These are phyloP conservation scores for Pocillopora grandis DNA, from an alignment of 92 coral and sea anemone genomes.

Conservation along the genomic window DNA sequence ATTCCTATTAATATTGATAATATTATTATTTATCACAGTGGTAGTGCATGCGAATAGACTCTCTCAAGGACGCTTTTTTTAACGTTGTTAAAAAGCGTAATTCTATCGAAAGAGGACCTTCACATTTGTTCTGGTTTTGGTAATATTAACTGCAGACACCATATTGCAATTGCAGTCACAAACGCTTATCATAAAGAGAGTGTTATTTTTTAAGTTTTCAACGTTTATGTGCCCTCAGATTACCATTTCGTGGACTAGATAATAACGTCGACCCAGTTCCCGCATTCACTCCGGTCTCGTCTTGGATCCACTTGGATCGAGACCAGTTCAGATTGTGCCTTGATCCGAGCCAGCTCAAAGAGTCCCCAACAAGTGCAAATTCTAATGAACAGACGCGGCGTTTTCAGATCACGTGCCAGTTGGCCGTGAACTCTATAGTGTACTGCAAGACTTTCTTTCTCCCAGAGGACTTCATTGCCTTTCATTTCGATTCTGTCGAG, in stretches of 20 bases:
- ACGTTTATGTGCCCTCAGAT: constrained; percentile 14
- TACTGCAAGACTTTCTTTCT: constrained; percentile 78
- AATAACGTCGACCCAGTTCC: constrained; percentile 44
- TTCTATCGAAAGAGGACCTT: too few species aligned
- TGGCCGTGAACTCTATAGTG: constrained; percentile 78
- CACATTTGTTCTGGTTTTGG: too few species aligned
- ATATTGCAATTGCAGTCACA: too few species aligned
- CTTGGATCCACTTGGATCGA: constrained; percentile 80
- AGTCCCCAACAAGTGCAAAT: constrained; percentile 87
- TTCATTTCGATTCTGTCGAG: constrained; percentile 58
- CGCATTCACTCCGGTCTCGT: constrained; percentile 72
- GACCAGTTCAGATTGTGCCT: constrained; percentile 65
- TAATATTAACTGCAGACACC: too few species aligned
- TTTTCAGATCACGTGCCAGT: constrained; percentile 77
- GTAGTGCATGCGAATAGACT: too few species aligned
- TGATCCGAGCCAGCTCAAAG: constrained; percentile 67
- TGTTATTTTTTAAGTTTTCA: too few species aligned
- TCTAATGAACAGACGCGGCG: constrained; percentile 81
- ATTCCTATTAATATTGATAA: too few species aligned
- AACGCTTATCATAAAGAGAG: too few species aligned
- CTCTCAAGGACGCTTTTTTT: too few species aligned
- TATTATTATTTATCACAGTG: too few species aligned
- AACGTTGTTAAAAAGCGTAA: too few species aligned
- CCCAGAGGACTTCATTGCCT: constrained; percentile 58
- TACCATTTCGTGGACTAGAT: constrained; percentile 71